Evolutionary conservation across 2,888 invertebrate genomes (phyloP).

Genomic region (Notodonta ziczac): DNA sequence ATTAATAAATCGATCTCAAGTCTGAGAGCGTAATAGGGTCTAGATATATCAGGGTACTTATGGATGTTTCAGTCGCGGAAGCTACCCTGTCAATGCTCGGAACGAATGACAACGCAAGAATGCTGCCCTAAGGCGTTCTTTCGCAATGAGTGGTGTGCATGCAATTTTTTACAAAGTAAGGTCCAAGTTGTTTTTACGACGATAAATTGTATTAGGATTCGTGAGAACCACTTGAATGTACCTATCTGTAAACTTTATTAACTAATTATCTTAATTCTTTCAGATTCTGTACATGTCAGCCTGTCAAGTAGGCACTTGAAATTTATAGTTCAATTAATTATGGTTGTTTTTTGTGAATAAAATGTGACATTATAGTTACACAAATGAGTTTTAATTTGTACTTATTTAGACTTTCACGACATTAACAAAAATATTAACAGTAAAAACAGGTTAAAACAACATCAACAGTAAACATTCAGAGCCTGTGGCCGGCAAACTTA

Average conservation of each 20-base stretch:
- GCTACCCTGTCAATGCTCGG: background rate
- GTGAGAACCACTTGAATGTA: no score
- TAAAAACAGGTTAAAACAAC: no score
- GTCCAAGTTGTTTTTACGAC: no score
- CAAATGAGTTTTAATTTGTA: conserved; percentile 18
- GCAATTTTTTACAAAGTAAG: background rate
- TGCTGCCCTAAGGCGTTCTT: background rate
- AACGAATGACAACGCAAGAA: background rate
- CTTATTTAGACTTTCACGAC: background rate
- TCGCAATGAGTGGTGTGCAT: background rate
- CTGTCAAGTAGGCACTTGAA: background rate
- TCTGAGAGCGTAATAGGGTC: no score
- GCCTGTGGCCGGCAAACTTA: conserved; percentile 69
- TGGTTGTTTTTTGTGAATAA: conserved; percentile 29
- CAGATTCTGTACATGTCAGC: background rate
- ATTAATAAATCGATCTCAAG: no score
- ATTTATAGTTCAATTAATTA: background rate
- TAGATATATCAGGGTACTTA: no score
- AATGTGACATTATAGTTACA: conserved; percentile 23
- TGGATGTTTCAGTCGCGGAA: conserved; percentile 1
- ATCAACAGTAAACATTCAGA: conserved; percentile 31
- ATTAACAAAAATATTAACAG: background rate
- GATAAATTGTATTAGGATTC: no score
- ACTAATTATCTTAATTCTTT: no score
- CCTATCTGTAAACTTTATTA: no score